Base-by-base conservation (phyloP, 37 sponge, comb jelly and placozoan genomes). In the Mnemiopsis leidyi region DNA sequence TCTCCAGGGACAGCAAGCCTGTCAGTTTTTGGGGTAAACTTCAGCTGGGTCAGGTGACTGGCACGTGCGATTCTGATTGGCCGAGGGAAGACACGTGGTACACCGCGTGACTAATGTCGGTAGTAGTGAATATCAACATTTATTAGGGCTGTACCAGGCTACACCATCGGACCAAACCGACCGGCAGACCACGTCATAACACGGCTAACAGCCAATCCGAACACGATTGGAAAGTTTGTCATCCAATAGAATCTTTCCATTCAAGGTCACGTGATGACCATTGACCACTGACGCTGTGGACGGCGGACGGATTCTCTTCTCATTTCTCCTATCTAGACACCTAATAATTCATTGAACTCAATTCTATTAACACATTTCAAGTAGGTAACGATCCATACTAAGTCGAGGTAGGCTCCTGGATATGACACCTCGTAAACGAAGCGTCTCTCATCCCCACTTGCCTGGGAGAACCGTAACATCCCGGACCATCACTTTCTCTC, bases 351-450 rank as follows among this genome's bases (percentile, higher is more conserved):
- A 31, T 48, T 48, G 61, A 48, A 48, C 79, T 77, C 79, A 77
- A 34, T 77, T 34, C 79, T 32, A 77, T 77, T 77, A 77, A 77
- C 79, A 77, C 79, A 32, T 77, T 77, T 1, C 7, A 32, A 77
- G 79, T 26, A 77, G 79, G 36, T 13, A 34, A 48, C 61, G 61
- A 48, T 48, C 61, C 61, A 48, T 48, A 48, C 61, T 48, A 48
- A 48, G 61, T 48, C 9, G 61, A 48, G 61, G 61, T 48, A 48
- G 61, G 61, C 13, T 48, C 61, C 61, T 13, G 61, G 61, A 48
- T n/a, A n/a, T 48, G 61, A 48, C 61, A 48, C 61, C 61, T 48
- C 61, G 61, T 48, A 48, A 48, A 5, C 13, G 9, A 13, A 48
- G 9, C 61, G 61, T 48, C 61, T 48, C 61, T 48, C 61, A 48